A percentile compares a stretch with the other conserved stretches of the same genome.
phyloP scores from a whole-genome alignment of 1,140 invertebrate species.

The Brachionus manjavacas region DNA sequence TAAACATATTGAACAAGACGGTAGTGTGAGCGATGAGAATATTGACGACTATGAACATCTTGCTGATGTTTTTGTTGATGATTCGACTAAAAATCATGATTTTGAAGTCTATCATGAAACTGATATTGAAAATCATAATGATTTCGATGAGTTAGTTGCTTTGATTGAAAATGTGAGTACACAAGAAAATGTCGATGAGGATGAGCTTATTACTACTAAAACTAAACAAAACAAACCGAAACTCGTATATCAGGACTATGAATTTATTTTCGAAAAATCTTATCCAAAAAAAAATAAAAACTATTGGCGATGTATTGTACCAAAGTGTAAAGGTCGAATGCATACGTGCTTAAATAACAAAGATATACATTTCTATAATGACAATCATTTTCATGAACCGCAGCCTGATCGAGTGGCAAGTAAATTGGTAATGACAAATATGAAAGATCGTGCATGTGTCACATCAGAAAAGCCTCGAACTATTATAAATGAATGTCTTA shows the following conservation, averaged over 20 bases:
- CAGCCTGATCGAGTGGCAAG: neutral
- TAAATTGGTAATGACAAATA: neutral
- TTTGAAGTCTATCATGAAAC: too few relatives aligned
- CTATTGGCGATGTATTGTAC: neutral
- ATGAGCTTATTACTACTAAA: too few relatives aligned
- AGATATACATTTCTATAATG: neutral
- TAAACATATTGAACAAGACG: neutral
- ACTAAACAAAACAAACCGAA: too few relatives aligned
- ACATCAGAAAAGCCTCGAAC: neutral
- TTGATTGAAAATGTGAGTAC: neutral
- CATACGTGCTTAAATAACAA: neutral
- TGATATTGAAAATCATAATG: neutral
- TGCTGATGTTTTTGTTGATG: neutral
- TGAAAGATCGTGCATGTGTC: neutral
- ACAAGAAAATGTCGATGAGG: neutral
- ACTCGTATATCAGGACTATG: too few relatives aligned
- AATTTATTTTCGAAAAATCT: too few relatives aligned
- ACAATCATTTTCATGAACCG: neutral
- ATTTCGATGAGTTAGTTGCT: neutral
- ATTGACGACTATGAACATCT: neutral
- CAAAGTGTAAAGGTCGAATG: neutral
- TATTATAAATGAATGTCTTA: neutral
- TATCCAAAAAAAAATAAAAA: neutral
- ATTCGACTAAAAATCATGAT: neutral
- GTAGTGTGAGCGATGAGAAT: neutral